Evolutionary conservation across 1,140 invertebrate species (phyloP).

Genomic region (Cydia pomonella): DNA sequence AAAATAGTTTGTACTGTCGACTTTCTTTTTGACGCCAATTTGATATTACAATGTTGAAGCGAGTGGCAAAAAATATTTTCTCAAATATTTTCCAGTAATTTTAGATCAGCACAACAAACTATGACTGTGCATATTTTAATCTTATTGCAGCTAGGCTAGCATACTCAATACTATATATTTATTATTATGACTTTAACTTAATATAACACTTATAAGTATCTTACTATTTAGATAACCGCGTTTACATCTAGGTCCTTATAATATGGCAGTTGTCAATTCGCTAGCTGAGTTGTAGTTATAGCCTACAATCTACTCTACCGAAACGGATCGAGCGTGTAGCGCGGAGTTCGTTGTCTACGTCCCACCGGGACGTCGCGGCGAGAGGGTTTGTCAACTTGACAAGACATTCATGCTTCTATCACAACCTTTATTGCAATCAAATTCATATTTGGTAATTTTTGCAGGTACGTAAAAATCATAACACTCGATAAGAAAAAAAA

Average conservation of each 20-base stretch:
- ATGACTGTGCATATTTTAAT: conserved; percentile 33
- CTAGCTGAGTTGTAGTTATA: conserved; percentile 73
- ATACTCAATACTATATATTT: conserved; percentile 68
- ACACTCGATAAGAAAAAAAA: neutral
- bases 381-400: conserved; percentile 45
- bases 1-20: conserved; percentile 24
- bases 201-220: conserved; percentile 61
- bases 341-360: conserved; percentile 55
- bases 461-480: conserved; percentile 61
- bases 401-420: conserved; percentile 67
- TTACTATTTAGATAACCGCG: conserved; percentile 57
- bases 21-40: neutral
- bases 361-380: conserved; percentile 13
- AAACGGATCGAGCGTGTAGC: conserved; percentile 52
- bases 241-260: conserved; percentile 72
- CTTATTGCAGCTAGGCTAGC: conserved; percentile 63
- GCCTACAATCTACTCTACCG: conserved; percentile 43
- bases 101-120: conserved; percentile 20
- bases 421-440: conserved; percentile 76
- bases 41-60: neutral
- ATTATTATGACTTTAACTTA: conserved; percentile 77
- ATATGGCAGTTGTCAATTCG: conserved; percentile 79
- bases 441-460: conserved; percentile 65
- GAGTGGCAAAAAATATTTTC: neutral
- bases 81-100: neutral